Evolutionary conservation across 2,113 vertebrate species (phyloP), one percentile per base, ranked within the genome.

Genomic region (Corythaixoides concolor): DNA sequence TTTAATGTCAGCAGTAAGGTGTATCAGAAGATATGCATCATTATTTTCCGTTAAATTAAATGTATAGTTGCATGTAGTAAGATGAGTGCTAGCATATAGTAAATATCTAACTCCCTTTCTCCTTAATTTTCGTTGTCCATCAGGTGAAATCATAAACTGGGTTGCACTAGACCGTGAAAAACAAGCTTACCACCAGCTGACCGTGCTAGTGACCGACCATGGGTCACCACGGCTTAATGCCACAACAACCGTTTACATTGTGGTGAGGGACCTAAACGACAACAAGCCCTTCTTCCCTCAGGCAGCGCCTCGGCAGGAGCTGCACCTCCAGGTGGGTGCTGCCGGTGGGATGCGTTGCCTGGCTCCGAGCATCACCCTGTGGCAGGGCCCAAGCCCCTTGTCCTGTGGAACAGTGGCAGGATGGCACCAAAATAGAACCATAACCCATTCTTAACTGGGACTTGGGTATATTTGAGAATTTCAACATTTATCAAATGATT

Each of bases 61-160:
- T 9, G 11, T 32, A 2, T 52, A n/a, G 41, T 16, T 59, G 27
- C 39, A 16, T 5, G 4, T 30, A 20, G 37, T 39, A 56, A 52
- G 45, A 49, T 5, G 20, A 52, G 30, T 4, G 22, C 26, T 30
- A n/a, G 8, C 33, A 3, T 8, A 37, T 2, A 7, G 11, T 7
- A 21, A 49, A 23, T 19, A 15, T 21, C 35, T 45, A 58, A 56
- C 10, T 84, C 21, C 33, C 9, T 41, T 64, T 89, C 78, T 75
- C 20, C 43, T 56, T 63, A 28, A 0, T 82, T 64, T 43, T 47
- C 50, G n/a, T 58, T 49, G 37, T 73, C 78, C 12, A 8, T 5
- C 96, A 99, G 99, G 99, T 59, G 99, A 99, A 95, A 97, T 99
- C 50, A 97, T 99, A 83, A 99, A 98, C 91, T 99, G 98, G 98